phyloP scores from a whole-genome alignment of 2,113 vertebrate species.

The Paraplagusia blochii region DNA sequence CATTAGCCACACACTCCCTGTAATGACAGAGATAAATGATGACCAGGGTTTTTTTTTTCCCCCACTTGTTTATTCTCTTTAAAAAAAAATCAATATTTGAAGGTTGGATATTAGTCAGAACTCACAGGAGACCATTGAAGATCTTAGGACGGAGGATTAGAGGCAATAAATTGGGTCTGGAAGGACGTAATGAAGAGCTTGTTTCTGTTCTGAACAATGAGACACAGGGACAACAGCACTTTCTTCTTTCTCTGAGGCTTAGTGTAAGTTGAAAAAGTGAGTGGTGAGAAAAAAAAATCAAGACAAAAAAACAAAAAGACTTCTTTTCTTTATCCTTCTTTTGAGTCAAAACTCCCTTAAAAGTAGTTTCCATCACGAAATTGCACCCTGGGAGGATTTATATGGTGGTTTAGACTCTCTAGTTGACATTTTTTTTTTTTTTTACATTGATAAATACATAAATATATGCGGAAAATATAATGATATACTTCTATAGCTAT shows the following conservation, averaged over 20 bases:
- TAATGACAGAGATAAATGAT: constrained; percentile 22
- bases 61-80: constrained; percentile 8
- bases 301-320: too few relatives aligned
- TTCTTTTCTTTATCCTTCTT: too few relatives aligned
- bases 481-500: too few relatives aligned
- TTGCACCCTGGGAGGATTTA: too few relatives aligned
- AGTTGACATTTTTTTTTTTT: too few relatives aligned
- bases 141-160: constrained; percentile 26
- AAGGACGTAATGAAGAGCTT: constrained; percentile 50
- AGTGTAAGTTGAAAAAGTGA: too few relatives aligned
- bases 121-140: constrained; percentile 32
- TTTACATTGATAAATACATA: too few relatives aligned
- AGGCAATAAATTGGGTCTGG: constrained; percentile 48
- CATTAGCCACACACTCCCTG: constrained; percentile 20
- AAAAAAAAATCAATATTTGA: constrained; percentile 32
- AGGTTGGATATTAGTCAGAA: constrained; percentile 17
- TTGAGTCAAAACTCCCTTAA: too few relatives aligned
- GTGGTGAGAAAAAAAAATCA: too few relatives aligned
- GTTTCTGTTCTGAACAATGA: constrained; percentile 46
- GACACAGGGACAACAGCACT: constrained; percentile 40
- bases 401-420: too few relatives aligned
- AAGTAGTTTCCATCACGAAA: too few relatives aligned
- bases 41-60: background rate
- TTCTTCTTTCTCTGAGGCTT: constrained; percentile 31
- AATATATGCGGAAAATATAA: too few relatives aligned